Percentiles rank a stretch among this genome's conserved stretches.
Evolutionary conservation across 2,797 vertebrate genomes (phyloP).

Genomic region (Gymnoscopelus braueri): DNA sequence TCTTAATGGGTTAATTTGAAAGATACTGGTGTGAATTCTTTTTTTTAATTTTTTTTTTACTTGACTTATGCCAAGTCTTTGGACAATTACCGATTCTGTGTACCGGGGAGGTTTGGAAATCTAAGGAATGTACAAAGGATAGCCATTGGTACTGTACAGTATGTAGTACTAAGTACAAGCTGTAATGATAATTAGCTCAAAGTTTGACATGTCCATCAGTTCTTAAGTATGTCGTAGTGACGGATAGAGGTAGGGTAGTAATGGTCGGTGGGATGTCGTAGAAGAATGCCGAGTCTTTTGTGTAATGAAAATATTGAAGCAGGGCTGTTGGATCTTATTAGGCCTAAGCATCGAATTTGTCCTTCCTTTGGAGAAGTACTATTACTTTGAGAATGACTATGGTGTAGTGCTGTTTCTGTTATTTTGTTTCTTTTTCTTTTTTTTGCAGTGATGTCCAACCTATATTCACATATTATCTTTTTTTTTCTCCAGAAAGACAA

Average conservation of each 20-base stretch:
- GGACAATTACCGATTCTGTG: conserved; percentile 54
- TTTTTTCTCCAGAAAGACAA: conserved; percentile 55
- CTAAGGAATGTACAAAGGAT: conserved; percentile 69
- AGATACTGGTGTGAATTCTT: conserved; percentile 57
- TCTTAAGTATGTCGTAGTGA: conserved; percentile 55
- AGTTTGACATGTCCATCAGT: conserved; percentile 51
- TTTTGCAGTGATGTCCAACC: conserved; percentile 50
- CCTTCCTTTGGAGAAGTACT: conserved; percentile 50
- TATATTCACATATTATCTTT: conserved; percentile 46
- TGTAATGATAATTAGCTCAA: conserved; percentile 55
- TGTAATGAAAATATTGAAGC: conserved; percentile 45
- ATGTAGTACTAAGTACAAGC: conserved; percentile 52
- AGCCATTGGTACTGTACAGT: conserved; percentile 69
- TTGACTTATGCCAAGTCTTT: conserved; percentile 54
- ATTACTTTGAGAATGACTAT: conserved; percentile 63
- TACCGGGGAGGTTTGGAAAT: conserved; percentile 60
- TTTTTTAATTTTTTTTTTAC: conserved; percentile 62
- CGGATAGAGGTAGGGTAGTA: conserved; percentile 65
- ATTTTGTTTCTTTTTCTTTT: conserved; percentile 47
- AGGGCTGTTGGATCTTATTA: conserved; percentile 33
- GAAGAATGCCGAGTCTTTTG: conserved; percentile 51
- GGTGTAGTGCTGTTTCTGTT: conserved; percentile 61
- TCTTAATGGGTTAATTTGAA: too few relatives aligned
- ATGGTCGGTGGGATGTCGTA: conserved; percentile 66
- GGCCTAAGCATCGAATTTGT: conserved; percentile 50